phyloP scores from a whole-genome alignment of 2,797 vertebrate species.

The Dipus sagitta region DNA sequence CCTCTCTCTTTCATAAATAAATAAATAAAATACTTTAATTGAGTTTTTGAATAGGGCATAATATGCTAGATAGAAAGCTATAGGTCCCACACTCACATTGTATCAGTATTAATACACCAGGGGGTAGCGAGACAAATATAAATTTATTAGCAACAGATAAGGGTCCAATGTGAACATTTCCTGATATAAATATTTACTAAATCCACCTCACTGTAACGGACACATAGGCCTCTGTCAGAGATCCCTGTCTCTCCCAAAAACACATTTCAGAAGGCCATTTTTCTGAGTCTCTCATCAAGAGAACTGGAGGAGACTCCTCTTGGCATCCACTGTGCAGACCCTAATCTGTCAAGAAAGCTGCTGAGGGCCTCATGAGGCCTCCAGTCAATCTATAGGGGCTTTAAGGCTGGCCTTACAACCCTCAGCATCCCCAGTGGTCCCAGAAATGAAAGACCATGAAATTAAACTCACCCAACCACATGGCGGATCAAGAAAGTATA shows the following conservation, averaged over 20 bases:
- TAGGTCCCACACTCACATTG: not conserved
- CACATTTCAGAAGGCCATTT: not conserved
- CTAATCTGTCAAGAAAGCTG: slow-evolving; percentile 49
- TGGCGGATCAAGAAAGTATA: not conserved
- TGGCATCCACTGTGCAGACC: not conserved
- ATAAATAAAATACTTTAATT: not conserved
- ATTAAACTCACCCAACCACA: not conserved
- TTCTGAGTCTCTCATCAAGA: not conserved
- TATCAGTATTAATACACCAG: not conserved
- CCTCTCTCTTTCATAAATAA: too few relatives aligned
- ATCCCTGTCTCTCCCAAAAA: not conserved
- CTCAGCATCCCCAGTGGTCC: not conserved
- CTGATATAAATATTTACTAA: not conserved
- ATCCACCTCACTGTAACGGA: not conserved
- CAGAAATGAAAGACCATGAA: slow-evolving; percentile 6
- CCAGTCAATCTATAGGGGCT: not conserved
- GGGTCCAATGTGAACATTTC: not conserved
- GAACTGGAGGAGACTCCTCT: not conserved
- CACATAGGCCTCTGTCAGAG: not conserved
- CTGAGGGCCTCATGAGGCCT: not conserved
- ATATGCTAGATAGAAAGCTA: not conserved
- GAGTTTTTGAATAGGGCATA: not conserved
- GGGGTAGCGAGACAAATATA: not conserved
- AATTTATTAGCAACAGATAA: not conserved
- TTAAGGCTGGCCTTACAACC: not conserved